These are phyloP conservation scores for Tillus elongatus DNA, from an alignment of 2,888 invertebrate genomes.

Conservation along the genomic window DNA sequence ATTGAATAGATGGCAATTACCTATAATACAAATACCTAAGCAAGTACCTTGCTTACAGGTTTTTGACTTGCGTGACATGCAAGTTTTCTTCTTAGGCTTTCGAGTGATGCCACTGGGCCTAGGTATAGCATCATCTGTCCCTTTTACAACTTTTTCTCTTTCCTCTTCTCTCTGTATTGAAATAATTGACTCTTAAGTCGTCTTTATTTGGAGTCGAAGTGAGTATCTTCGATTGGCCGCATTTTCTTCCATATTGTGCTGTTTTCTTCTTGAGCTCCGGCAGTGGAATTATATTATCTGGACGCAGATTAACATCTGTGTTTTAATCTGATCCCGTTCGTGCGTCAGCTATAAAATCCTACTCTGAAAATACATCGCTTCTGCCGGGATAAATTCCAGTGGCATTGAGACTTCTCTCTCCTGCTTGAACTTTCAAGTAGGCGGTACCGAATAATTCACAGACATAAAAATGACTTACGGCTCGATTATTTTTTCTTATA, in stretches of 20 bases:
- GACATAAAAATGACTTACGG: not conserved
- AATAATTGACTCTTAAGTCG: too few species aligned
- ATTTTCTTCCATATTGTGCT: constrained; percentile 3
- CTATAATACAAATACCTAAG: too few species aligned
- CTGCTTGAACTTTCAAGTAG: constrained; percentile 1
- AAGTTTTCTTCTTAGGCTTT: too few species aligned
- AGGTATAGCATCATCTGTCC: too few species aligned
- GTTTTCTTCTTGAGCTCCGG: constrained; percentile 6
- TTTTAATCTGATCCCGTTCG: too few species aligned
- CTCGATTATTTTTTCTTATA: not conserved
- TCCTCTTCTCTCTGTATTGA: too few species aligned
- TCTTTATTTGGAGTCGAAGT: constrained; percentile 6
- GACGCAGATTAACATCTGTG: not conserved
- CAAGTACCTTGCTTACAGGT: too few species aligned
- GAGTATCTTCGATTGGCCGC: not conserved
- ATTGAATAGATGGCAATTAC: too few species aligned
- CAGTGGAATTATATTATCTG: constrained; percentile 5
- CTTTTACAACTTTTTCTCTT: too few species aligned
- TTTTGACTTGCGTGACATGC: too few species aligned
- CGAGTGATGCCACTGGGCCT: too few species aligned
- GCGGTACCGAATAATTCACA: not conserved
- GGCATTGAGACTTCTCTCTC: constrained; percentile 1
- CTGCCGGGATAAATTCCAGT: constrained; percentile 6
- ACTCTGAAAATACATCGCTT: not conserved
- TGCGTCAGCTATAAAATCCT: not conserved